These are phyloP conservation scores for Hippocampus mohnikei DNA, from an alignment of 2,113 vertebrate genomes.

Conservation along the genomic window DNA sequence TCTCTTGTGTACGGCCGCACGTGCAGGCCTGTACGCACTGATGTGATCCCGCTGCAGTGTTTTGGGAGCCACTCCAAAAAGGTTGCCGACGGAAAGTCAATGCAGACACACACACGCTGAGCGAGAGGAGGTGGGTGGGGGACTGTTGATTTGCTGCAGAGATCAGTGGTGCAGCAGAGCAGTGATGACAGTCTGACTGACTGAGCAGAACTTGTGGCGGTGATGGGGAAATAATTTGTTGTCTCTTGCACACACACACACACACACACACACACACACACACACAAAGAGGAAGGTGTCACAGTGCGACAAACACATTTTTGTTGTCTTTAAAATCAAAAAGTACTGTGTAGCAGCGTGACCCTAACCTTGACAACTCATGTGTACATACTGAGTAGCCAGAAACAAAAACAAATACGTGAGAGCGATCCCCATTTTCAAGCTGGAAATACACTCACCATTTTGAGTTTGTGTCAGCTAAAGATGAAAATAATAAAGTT, in stretches of 20 bases:
- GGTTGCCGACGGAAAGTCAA: constrained; percentile 27
- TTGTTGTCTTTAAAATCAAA: neutral
- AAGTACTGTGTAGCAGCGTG: neutral
- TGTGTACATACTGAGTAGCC: too few species aligned
- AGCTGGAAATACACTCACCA: too few species aligned
- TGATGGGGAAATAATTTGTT: constrained; percentile 37
- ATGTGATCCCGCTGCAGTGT: constrained; percentile 39
- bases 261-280: neutral
- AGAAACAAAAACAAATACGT: too few species aligned
- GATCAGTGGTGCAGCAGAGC: constrained; percentile 42
- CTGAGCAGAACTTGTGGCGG: constrained; percentile 36
- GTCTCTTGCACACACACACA: constrained; percentile 1
- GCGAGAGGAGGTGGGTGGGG: constrained; percentile 11
- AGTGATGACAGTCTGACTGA: constrained; percentile 50
- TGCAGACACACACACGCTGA: constrained; percentile 17
- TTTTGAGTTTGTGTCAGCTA: too few species aligned
- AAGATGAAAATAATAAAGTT: too few species aligned
- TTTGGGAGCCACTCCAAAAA: constrained; percentile 20
- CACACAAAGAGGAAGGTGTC: neutral
- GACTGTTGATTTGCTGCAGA: constrained; percentile 37
- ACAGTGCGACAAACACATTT: neutral
- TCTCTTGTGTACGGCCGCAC: constrained; percentile 27
- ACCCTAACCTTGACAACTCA: too few species aligned
- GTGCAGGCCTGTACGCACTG: constrained; percentile 19
- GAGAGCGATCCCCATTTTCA: too few species aligned